These are phyloP conservation scores for Euplagia quadripunctaria DNA, from an alignment of 2,888 invertebrate genomes.

Conservation along the genomic window DNA sequence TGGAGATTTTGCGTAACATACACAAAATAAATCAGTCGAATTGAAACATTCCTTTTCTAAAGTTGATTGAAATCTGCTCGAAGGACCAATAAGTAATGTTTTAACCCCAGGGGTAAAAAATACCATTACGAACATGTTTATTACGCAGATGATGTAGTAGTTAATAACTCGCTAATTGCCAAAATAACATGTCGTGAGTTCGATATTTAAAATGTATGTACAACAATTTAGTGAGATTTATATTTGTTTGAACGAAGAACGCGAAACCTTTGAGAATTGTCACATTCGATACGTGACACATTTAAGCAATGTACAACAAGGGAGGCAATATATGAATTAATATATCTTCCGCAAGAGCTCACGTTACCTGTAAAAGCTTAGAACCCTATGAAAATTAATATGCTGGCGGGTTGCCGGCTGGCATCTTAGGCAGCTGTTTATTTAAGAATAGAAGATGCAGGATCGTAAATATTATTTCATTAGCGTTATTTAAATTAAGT, in stretches of 20 bases:
- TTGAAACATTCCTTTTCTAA: too few species aligned
- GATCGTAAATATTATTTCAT: background rate
- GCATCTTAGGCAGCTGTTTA: background rate
- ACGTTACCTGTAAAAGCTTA: conserved; percentile 17
- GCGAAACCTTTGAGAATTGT: background rate
- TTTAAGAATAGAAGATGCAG: background rate
- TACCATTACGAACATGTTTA: background rate
- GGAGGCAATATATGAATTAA: conserved; percentile 2
- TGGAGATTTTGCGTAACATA: too few species aligned
- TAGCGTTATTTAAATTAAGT: too few species aligned
- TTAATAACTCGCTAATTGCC: background rate
- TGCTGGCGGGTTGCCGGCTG: background rate
- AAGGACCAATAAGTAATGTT: background rate
- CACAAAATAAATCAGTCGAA: too few species aligned
- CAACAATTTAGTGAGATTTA: too few species aligned
- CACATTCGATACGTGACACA: background rate
- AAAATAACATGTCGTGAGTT: background rate
- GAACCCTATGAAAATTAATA: conserved; percentile 17
- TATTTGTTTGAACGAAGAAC: background rate
- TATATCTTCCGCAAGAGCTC: background rate
- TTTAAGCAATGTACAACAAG: background rate
- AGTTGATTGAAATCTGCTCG: background rate
- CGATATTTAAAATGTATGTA: too few species aligned
- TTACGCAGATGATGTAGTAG: too few species aligned
- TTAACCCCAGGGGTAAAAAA: background rate